Percentiles rank a stretch among this genome's conserved stretches.
Conservation (phyloP, 2,888 invertebrate genomes). For the Orchesellides sinensis region DNA sequence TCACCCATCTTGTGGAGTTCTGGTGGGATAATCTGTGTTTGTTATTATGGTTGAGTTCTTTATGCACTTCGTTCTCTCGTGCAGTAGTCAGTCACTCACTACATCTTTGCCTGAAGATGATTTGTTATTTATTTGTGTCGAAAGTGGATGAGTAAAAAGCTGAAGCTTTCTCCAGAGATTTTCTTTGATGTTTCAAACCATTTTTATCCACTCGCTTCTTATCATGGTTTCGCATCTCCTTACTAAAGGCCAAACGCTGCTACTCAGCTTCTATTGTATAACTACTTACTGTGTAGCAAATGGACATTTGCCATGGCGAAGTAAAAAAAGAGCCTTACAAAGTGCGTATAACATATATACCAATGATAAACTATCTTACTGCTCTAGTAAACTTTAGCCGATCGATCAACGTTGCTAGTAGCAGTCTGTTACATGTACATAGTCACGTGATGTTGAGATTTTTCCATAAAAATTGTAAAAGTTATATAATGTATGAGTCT, state of each 20-base stretch:
- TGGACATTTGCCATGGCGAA: background rate
- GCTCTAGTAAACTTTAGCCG: conserved; percentile 5
- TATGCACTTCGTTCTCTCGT: conserved; percentile 5
- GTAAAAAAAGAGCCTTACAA: background rate
- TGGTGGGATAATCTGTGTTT: background rate
- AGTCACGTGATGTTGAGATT: too few relatives aligned
- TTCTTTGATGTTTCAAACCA: conserved; percentile 53
- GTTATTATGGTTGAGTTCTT: background rate
- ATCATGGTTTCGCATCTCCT: background rate
- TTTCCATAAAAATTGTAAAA: too few relatives aligned
- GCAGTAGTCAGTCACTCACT: conserved; percentile 31
- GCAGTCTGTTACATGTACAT: conserved; percentile 23
- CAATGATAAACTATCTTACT: conserved; percentile 15
- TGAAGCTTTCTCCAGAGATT: conserved; percentile 54
- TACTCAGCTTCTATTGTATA: background rate
- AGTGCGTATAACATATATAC: background rate
- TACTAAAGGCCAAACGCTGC: background rate
- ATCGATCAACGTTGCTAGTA: conserved; percentile 37
- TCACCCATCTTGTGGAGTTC: background rate
- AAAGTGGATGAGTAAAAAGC: conserved; percentile 43
- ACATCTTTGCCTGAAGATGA: conserved; percentile 47
- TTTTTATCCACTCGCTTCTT: conserved; percentile 39
- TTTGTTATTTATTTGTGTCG: conserved; percentile 62
- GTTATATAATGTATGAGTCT: too few relatives aligned
- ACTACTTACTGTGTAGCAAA: background rate